Conservation (phyloP, 2,113 vertebrate species). For the Trichechus manatus region DNA sequence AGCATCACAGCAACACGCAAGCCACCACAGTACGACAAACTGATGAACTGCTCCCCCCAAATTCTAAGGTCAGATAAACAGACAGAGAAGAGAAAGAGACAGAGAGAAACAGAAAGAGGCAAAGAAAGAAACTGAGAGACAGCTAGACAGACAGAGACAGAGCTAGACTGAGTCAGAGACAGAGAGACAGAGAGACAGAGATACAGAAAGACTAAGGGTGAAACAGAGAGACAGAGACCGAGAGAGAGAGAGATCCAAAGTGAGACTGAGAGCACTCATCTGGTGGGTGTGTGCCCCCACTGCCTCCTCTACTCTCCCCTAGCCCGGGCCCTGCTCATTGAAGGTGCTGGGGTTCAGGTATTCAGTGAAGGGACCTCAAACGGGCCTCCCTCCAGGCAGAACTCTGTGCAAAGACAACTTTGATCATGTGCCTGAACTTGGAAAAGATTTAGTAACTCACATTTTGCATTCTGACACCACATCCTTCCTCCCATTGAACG, state of each 20-base stretch:
- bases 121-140: neutral
- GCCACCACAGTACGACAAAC: too few species aligned
- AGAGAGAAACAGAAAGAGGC: neutral
- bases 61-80: neutral
- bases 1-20: too few species aligned
- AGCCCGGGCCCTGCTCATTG: neutral
- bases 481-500: neutral
- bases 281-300: neutral
- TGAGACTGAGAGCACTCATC: neutral
- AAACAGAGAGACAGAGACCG: neutral
- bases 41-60: neutral
- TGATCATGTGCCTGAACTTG: accelerated
- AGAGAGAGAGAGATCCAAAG: neutral
- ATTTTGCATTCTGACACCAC: too few species aligned
- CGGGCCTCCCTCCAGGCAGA: neutral
- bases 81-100: neutral
- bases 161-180: neutral
- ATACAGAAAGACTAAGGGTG: neutral
- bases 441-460: neutral
- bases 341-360: neutral
- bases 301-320: too few species aligned
- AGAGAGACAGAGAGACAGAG: neutral
- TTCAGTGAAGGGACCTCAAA: neutral
- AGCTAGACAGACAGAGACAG: neutral
- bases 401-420: too few species aligned